phyloP scores from a whole-genome alignment of 2,888 invertebrate genomes.

The Capitulum mitella region DNA sequence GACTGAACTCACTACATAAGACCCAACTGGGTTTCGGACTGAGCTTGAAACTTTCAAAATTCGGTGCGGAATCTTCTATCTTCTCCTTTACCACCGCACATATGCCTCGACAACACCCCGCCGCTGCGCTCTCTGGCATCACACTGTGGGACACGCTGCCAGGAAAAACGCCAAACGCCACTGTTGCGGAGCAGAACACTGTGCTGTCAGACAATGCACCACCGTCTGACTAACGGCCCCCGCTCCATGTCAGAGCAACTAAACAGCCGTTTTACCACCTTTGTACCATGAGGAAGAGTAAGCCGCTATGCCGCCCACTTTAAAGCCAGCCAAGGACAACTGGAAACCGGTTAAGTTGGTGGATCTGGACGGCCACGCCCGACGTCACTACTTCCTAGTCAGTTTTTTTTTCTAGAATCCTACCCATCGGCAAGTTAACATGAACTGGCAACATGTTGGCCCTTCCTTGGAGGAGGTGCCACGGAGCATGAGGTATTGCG shows the following conservation, averaged over 20 bases:
- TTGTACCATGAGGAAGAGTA: constrained; percentile 10
- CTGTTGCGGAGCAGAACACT: no score
- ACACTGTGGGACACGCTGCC: no score
- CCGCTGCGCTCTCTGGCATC: background rate
- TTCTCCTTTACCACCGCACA: no score
- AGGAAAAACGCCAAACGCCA: no score
- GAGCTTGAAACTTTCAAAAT: no score
- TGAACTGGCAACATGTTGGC: background rate
- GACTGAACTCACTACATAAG: no score
- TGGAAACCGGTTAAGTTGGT: background rate
- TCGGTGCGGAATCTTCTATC: no score
- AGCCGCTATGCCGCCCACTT: background rate
- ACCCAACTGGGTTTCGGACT: no score
- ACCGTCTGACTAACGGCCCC: no score
- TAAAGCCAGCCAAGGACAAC: background rate
- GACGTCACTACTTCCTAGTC: background rate
- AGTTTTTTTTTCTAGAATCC: background rate
- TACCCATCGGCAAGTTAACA: background rate
- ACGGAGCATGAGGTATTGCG: background rate
- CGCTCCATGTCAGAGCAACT: no score
- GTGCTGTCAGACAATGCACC: no score
- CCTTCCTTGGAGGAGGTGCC: background rate
- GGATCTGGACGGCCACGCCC: background rate
- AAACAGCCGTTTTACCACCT: background rate
- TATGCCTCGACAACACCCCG: background rate